A percentile compares a stretch with the other conserved stretches of the same genome.
Evolutionary conservation across 2,888 invertebrate species (phyloP).

Genomic region (Mechanitis messenoides): DNA sequence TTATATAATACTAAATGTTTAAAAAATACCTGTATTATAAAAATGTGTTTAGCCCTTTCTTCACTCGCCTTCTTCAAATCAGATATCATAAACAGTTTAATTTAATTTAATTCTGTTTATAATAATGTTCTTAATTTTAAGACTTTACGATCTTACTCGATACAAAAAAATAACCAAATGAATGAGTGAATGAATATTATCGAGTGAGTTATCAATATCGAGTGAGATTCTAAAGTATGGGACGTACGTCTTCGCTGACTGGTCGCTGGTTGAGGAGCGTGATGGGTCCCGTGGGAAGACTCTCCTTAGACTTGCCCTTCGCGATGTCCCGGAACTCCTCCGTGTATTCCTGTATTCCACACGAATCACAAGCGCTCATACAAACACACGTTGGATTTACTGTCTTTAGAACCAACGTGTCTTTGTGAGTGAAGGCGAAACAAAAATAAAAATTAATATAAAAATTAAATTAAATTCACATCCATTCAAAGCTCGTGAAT

Average conservation of each 20-base stretch:
- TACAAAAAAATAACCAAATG: background rate
- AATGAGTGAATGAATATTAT: constrained; percentile 6
- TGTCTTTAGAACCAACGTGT: constrained; percentile 48
- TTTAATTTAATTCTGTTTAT: background rate
- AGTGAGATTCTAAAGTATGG: constrained; percentile 16
- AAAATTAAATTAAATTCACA: constrained; percentile 50
- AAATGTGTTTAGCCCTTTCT: constrained; percentile 38
- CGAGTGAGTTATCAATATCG: constrained; percentile 10
- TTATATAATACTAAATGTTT: background rate
- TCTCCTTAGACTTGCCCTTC: constrained; percentile 95
- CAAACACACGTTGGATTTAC: constrained; percentile 45
- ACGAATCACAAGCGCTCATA: constrained; percentile 61
- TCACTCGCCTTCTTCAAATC: constrained; percentile 12
- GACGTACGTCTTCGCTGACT: constrained; percentile 94
- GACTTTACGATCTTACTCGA: constrained; percentile 22
- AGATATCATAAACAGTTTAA: too few species aligned
- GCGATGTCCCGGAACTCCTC: constrained; percentile 98
- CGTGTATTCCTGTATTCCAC: constrained; percentile 89
- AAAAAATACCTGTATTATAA: constrained; percentile 12
- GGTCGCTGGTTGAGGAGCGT: constrained; percentile 96
- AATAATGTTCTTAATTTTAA: constrained; percentile 4
- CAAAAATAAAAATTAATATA: constrained; percentile 49
- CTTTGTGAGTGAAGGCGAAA: constrained; percentile 60
- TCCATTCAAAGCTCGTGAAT: constrained; percentile 64
- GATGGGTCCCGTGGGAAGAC: constrained; percentile 93